These are phyloP conservation scores for Eupithecia centaureata DNA, from an alignment of 2,888 invertebrate genomes.

Conservation along the genomic window DNA sequence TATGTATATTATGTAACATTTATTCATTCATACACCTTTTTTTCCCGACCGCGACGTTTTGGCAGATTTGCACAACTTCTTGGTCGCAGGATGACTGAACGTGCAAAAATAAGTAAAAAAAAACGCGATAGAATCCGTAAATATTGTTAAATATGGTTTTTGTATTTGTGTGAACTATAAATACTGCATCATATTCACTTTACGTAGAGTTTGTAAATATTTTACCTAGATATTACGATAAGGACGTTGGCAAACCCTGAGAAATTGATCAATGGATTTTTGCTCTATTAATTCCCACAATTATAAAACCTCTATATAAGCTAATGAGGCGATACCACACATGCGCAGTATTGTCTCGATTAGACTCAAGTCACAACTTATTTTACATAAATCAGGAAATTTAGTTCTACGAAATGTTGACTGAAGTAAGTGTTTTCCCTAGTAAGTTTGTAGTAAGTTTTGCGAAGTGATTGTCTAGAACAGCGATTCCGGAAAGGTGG, in stretches of 20 bases:
- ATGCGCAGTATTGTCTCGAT: constrained; percentile 62
- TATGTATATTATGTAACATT: no score
- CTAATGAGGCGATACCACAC: constrained; percentile 61
- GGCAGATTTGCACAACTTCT: no score
- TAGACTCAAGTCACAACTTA: constrained; percentile 43
- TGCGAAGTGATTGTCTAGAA: no score
- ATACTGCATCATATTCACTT: not conserved
- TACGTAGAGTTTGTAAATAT: constrained; percentile 44
- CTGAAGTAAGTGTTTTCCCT: constrained; percentile 65
- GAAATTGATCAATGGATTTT: constrained; percentile 80
- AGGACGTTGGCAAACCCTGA: constrained; percentile 71
- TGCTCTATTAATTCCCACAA: constrained; percentile 82
- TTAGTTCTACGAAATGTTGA: constrained; percentile 55
- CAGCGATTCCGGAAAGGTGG: no score
- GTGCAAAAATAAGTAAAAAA: no score
- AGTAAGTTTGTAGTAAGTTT: no score
- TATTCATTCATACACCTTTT: no score
- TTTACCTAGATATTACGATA: constrained; percentile 62
- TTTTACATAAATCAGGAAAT: constrained; percentile 27
- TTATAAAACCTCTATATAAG: constrained; percentile 75
- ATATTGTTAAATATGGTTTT: no score
- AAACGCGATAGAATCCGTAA: no score
- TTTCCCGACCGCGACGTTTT: no score
- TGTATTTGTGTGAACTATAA: not conserved
- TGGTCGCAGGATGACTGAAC: no score